phyloP scores from a whole-genome alignment of 1,140 invertebrate species.

The Leptopilina clavipes region DNA sequence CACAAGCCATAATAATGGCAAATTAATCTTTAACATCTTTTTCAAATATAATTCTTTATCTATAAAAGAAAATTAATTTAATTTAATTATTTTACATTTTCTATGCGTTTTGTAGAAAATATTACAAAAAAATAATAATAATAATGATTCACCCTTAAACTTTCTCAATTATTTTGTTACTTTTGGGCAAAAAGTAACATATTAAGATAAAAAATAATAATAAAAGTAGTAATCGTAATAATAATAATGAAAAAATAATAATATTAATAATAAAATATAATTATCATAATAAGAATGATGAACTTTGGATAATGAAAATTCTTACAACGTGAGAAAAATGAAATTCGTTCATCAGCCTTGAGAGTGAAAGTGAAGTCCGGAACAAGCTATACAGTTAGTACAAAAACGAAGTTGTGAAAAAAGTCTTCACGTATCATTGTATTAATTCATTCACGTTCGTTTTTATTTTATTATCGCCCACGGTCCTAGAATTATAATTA shows the following conservation, averaged over 20 bases:
- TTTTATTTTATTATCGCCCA: constrained; percentile 18
- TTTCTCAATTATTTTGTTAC: too few relatives aligned
- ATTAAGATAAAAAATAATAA: too few relatives aligned
- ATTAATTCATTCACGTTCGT: not conserved
- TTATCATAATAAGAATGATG: not conserved
- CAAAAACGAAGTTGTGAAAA: not conserved
- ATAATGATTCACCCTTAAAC: too few relatives aligned
- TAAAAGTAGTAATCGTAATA: too few relatives aligned
- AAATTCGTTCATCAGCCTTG: constrained; percentile 18
- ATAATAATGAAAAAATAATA: not conserved
- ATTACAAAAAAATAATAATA: too few relatives aligned
- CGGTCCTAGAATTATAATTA: too few relatives aligned
- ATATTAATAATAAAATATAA: constrained; percentile 20
- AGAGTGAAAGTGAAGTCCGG: constrained; percentile 32
- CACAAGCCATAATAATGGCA: not conserved
- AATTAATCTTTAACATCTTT: not conserved
- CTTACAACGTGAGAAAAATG: not conserved
- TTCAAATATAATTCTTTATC: not conserved
- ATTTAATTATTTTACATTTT: too few relatives aligned
- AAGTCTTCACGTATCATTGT: not conserved
- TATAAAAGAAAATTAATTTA: too few relatives aligned
- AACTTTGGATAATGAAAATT: not conserved
- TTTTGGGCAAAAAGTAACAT: too few relatives aligned
- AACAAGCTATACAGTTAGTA: constrained; percentile 24
- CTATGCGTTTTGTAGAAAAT: too few relatives aligned